phyloP scores from a whole-genome alignment of 2,113 vertebrate species.

The Camelus dromedarius region DNA sequence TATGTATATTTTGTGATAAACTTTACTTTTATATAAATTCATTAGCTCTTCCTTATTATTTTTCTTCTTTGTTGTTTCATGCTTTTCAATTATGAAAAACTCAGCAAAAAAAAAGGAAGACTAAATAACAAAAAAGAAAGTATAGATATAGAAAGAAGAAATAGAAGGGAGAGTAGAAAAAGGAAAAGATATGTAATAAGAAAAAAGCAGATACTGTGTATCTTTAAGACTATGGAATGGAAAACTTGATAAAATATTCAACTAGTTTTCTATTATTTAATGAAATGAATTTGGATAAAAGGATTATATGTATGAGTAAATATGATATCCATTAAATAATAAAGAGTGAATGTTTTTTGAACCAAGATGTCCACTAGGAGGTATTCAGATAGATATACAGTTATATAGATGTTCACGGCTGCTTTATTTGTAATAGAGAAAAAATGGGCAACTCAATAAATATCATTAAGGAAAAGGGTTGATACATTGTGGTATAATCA shows the following conservation, averaged over 20 bases:
- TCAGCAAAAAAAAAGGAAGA: neutral
- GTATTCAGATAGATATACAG: neutral
- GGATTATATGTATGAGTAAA: neutral
- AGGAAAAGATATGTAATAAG: neutral
- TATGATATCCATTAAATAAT: neutral
- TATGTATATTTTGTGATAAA: neutral
- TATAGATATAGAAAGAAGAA: neutral
- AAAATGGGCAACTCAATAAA: neutral
- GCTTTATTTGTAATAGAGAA: neutral
- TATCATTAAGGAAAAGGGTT: neutral
- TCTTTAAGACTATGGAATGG: neutral
- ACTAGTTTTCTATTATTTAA: constrained; percentile 4
- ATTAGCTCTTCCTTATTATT: neutral
- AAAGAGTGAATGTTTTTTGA: neutral
- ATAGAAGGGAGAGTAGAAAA: neutral
- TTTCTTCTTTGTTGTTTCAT: neutral
- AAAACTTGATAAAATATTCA: constrained; percentile 5
- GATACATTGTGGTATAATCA: neutral
- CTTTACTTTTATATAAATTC: neutral
- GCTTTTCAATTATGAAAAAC: constrained; percentile 31
- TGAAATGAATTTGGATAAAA: neutral
- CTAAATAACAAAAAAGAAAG: neutral
- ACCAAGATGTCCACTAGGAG: neutral
- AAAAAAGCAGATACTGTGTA: neutral
- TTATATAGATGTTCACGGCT: neutral